These are phyloP conservation scores for Odiellus spinosus DNA, from an alignment of 2,888 invertebrate genomes.

Conservation along the genomic window DNA sequence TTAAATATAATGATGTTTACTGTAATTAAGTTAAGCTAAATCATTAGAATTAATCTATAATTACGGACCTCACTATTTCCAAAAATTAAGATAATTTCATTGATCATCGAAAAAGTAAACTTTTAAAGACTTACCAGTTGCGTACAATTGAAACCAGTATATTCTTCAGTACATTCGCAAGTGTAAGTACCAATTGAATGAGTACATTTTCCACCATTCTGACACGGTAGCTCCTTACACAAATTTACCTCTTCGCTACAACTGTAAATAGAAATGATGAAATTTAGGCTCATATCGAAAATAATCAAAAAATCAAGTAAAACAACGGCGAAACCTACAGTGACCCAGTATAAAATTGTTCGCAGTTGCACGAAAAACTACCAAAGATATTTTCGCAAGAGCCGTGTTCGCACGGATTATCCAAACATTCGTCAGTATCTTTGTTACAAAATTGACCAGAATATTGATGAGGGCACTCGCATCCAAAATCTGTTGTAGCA, in stretches of 20 bases:
- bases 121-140: too few species aligned
- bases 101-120: too few species aligned
- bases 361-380: too few species aligned
- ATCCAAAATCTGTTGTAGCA: slow-evolving; percentile 55
- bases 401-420: slow-evolving; percentile 50
- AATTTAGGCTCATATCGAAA: too few species aligned
- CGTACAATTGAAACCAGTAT: slow-evolving; percentile 6
- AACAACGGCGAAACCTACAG: too few species aligned
- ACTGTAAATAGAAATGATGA: slow-evolving; percentile 3
- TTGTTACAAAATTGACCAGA: slow-evolving; percentile 67
- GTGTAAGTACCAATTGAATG: slow-evolving; percentile 45
- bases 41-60: too few species aligned
- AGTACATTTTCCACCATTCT: slow-evolving; percentile 58
- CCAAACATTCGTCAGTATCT: slow-evolving; percentile 77
- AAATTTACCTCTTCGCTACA: slow-evolving; percentile 61
- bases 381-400: slow-evolving; percentile 45
- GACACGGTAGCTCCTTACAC: slow-evolving; percentile 60
- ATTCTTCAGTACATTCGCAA: slow-evolving; percentile 46
- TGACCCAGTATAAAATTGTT: too few species aligned
- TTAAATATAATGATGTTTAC: too few species aligned
- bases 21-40: too few species aligned
- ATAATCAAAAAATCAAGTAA: too few species aligned
- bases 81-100: too few species aligned
- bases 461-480: slow-evolving; percentile 72
- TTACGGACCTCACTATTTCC: too few species aligned